Conservation (phyloP, 1,140 invertebrate species). For the Lepidurus apus region DNA sequence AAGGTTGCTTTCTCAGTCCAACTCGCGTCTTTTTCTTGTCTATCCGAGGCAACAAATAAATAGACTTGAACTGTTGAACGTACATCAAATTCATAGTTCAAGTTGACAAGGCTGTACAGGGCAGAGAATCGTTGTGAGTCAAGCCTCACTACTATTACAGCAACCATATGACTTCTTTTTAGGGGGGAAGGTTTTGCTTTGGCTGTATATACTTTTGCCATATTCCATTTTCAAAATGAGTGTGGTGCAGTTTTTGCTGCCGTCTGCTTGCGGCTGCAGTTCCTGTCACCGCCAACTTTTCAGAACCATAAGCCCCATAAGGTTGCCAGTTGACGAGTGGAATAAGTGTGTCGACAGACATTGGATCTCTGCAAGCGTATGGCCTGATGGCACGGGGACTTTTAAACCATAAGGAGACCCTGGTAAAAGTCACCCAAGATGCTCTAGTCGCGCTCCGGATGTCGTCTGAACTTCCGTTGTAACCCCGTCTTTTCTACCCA, state of each 20-base stretch:
- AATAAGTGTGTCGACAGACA: conserved; percentile 9
- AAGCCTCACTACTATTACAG: conserved; percentile 1
- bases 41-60: neutral
- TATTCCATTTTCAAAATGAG: neutral
- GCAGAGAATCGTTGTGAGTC: neutral
- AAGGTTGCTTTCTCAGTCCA: neutral
- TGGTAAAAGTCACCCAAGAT: conserved; percentile 19
- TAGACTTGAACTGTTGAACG: neutral
- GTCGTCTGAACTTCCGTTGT: conserved; percentile 21
- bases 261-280: neutral
- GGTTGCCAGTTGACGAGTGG: conserved; percentile 7
- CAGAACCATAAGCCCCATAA: conserved; percentile 14
- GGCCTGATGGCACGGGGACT: conserved; percentile 12
- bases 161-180: neutral
- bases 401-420: conserved; percentile 15
- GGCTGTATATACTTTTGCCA: neutral
- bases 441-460: neutral
- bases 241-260: neutral
- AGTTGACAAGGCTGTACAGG: neutral
- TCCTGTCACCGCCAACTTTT: conserved; percentile 21
- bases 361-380: neutral
- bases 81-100: neutral
- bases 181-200: neutral
- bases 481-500: neutral
- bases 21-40: neutral